Evolutionary conservation across 1,140 invertebrate genomes (phyloP), one percentile per base, ranked within the genome.

Genomic region (Hypsibius dujardini): DNA sequence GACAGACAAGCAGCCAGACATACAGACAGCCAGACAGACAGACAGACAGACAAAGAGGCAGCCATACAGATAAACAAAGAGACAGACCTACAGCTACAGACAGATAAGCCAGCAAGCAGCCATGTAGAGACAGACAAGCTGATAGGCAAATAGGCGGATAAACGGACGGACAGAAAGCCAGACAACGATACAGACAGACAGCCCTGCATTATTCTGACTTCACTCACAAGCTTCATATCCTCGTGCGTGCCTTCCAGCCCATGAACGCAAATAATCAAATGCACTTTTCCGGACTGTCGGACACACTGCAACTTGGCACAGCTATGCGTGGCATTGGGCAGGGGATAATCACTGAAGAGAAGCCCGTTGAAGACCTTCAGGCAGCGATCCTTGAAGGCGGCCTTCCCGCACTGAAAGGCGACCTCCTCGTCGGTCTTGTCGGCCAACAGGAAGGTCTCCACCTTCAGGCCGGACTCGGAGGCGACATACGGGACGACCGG

Each of bases 201-300:
- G 28, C 28, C 28, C 28, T 28, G 28, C 28, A 28, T 28, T 28
- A 28, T 28, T 28, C 28, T 28, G 28, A 28, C 28, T 28, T 28
- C 28, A 28, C 28, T 28, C 28, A 28, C 90, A 67, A 95, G 81
- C 72, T 92, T 83, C 7, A 97, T 83, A 81, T 97, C 92, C n/a
- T 90, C 90, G 45, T 72, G 72, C 76, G 75, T 75, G 70, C 92
- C 93, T 79, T 95, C 92, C 73, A 97, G 80, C 2, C 93, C 93
- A 79, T 97, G 93, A 71, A 96, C 93, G 82, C 93, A 96, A 74
- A 97, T 86, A 73, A 97, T 88, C 14, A 97, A 84, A 80, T 97
- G 93, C 72, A n/a, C 7, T n/a, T 56, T 56, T 7, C 50, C n/a
- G n/a, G n/a, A 12, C 50, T 56, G 50, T n/a, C 50, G n/a, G n/a